phyloP scores from a whole-genome alignment of 2,113 vertebrate genomes.

The Perca fluviatilis region DNA sequence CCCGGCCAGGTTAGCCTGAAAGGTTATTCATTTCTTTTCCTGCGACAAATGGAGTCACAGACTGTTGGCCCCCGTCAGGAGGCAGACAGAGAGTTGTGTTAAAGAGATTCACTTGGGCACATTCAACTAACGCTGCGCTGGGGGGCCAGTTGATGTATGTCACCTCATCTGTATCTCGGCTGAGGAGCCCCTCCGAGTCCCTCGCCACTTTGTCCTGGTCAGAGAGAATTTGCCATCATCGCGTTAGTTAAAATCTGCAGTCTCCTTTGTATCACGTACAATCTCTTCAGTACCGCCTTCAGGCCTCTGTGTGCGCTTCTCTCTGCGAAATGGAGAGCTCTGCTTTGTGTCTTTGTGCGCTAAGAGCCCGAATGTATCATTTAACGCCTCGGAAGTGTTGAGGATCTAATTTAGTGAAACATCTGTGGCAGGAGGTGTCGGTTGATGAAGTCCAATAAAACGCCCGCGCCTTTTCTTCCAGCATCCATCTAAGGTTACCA shows the following conservation, averaged over 20 bases:
- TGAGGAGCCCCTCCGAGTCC: constrained; percentile 15
- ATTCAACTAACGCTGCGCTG: constrained; percentile 16
- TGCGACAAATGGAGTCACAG: constrained; percentile 72
- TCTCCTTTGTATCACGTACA: constrained; percentile 55
- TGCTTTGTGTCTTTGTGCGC: constrained; percentile 16
- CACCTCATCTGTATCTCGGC: constrained; percentile 19
- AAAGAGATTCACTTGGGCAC: constrained; percentile 65
- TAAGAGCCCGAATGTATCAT: constrained; percentile 1
- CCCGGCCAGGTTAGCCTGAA: constrained; percentile 59
- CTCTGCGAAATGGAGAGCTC: constrained; percentile 33
- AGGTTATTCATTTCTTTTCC: constrained; percentile 70
- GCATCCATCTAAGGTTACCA: neutral
- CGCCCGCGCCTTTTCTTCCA: constrained; percentile 16
- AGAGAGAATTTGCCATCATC: constrained; percentile 12
- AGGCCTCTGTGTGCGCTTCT: neutral
- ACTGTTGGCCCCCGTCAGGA: constrained; percentile 50
- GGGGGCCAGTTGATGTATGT: constrained; percentile 45
- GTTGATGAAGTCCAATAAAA: constrained; percentile 54
- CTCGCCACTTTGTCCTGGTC: constrained; percentile 23
- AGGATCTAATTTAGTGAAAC: constrained; percentile 41
- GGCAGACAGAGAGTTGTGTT: constrained; percentile 55
- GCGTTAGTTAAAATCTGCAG: constrained; percentile 37
- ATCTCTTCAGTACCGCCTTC: neutral
- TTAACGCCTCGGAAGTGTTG: constrained; percentile 18
- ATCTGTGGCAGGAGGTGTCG: constrained; percentile 37